phyloP scores from a whole-genome alignment of 2,888 invertebrate genomes.

The Volucella inanis region DNA sequence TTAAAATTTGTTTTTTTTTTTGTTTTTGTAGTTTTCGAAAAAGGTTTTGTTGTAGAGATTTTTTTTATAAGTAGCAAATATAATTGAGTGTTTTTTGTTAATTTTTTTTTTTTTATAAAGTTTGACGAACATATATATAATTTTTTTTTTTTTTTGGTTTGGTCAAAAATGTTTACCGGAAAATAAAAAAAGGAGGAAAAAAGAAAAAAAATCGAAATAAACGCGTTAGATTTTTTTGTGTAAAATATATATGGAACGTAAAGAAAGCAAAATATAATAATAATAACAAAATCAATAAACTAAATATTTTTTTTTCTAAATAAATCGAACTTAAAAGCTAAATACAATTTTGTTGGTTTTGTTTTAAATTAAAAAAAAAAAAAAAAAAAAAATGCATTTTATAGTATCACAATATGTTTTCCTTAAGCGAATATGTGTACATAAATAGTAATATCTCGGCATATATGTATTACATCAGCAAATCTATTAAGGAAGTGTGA shows the following conservation, averaged over 20 bases:
- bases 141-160: slow-evolving; percentile 78
- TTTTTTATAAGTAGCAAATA: slow-evolving; percentile 62
- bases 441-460: no score
- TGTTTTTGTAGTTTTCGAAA: slow-evolving; percentile 50
- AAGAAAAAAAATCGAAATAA: slow-evolving; percentile 83
- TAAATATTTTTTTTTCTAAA: slow-evolving; percentile 43
- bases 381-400: background rate
- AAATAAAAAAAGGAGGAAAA: slow-evolving; percentile 81
- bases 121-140: slow-evolving; percentile 83
- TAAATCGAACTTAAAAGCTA: slow-evolving; percentile 60
- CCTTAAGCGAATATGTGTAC: background rate
- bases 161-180: slow-evolving; percentile 78
- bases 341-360: slow-evolving; percentile 40
- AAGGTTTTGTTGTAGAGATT: slow-evolving; percentile 60
- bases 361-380: slow-evolving; percentile 2
- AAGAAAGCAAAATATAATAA: slow-evolving; percentile 63
- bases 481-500: no score
- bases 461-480: no score
- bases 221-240: slow-evolving; percentile 83
- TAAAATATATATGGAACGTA: slow-evolving; percentile 76
- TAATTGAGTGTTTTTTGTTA: slow-evolving; percentile 42
- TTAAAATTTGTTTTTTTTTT: slow-evolving; percentile 61
- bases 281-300: slow-evolving; percentile 64
- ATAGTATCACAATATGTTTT: slow-evolving; percentile 34
- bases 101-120: slow-evolving; percentile 71